A percentile compares a stretch with the other conserved stretches of the same genome.
Conservation (phyloP, 2,888 invertebrate species). For the Siphlonurus alternatus region DNA sequence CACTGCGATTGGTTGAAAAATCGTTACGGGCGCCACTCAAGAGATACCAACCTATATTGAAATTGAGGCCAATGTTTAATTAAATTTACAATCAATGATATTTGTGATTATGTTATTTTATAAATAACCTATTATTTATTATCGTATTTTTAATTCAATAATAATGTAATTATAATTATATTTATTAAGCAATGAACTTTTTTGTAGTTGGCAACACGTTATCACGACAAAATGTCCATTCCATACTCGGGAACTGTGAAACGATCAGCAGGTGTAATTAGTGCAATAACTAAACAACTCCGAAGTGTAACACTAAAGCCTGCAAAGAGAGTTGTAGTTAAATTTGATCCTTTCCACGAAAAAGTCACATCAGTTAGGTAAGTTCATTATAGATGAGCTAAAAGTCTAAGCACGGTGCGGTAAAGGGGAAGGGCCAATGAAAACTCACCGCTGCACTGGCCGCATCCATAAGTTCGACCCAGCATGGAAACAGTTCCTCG, state of each 20-base stretch:
- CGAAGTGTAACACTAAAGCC: slow-evolving; percentile 57
- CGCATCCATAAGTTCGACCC: slow-evolving; percentile 35
- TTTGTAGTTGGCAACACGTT: not conserved
- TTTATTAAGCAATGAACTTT: too few species aligned
- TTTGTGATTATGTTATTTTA: too few species aligned
- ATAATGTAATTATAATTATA: too few species aligned
- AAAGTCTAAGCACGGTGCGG: slow-evolving; percentile 29
- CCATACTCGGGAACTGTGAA: slow-evolving; percentile 47
- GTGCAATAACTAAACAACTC: slow-evolving; percentile 57
- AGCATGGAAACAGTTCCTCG: slow-evolving; percentile 25
- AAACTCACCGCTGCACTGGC: slow-evolving; percentile 28
- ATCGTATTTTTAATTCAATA: too few species aligned
- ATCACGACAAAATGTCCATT: slow-evolving; percentile 46
- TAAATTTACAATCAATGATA: too few species aligned
- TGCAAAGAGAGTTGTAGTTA: slow-evolving; percentile 54
- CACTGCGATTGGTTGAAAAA: not conserved
- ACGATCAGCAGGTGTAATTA: slow-evolving; percentile 48
- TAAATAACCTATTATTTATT: too few species aligned
- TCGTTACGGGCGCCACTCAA: not conserved
- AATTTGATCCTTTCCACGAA: slow-evolving; percentile 71
- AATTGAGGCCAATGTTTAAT: too few species aligned
- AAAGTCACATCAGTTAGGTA: slow-evolving; percentile 47
- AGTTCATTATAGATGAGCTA: slow-evolving; percentile 15
- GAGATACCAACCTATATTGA: not conserved
- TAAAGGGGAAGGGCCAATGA: slow-evolving; percentile 6